These are phyloP conservation scores for Pygoscelis adeliae DNA, from an alignment of 2,113 vertebrate genomes.

Conservation along the genomic window DNA sequence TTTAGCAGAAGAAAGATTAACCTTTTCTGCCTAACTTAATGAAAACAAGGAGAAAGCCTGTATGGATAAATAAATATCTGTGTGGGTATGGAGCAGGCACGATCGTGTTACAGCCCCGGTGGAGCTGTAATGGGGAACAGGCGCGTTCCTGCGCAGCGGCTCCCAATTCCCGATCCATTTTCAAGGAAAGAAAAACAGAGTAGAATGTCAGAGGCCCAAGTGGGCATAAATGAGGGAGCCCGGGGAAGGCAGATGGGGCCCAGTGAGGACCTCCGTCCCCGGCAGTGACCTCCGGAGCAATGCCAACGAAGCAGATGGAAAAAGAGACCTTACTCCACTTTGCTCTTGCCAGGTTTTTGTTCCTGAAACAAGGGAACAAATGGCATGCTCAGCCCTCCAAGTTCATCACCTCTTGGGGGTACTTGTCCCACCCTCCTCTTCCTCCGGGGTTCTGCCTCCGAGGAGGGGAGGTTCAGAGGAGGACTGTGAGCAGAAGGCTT, in stretches of 20 bases:
- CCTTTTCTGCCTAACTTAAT: conserved; percentile 71
- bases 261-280: neutral
- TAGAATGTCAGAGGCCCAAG: conserved; percentile 71
- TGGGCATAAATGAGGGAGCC: conserved; percentile 38
- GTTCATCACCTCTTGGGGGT: conserved; percentile 3
- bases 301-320: conserved; percentile 34
- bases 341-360: conserved; percentile 9
- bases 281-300: conserved; percentile 20
- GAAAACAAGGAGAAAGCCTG: conserved; percentile 68
- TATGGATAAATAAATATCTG: conserved; percentile 74
- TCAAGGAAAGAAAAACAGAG: conserved; percentile 79
- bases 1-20: conserved; percentile 66
- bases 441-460: neutral
- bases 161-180: conserved; percentile 77
- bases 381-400: neutral
- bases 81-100: conserved; percentile 70
- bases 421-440: neutral
- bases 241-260: conserved; percentile 40
- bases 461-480: neutral
- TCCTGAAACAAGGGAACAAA: conserved; percentile 39
- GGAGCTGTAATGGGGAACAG: conserved; percentile 81
- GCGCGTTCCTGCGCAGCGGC: conserved; percentile 71
- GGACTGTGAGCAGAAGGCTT: neutral
- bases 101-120: conserved; percentile 80
- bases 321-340: conserved; percentile 7